Evolutionary conservation across 2,888 invertebrate species (phyloP).

Genomic region (Drosophila villosipedis): DNA sequence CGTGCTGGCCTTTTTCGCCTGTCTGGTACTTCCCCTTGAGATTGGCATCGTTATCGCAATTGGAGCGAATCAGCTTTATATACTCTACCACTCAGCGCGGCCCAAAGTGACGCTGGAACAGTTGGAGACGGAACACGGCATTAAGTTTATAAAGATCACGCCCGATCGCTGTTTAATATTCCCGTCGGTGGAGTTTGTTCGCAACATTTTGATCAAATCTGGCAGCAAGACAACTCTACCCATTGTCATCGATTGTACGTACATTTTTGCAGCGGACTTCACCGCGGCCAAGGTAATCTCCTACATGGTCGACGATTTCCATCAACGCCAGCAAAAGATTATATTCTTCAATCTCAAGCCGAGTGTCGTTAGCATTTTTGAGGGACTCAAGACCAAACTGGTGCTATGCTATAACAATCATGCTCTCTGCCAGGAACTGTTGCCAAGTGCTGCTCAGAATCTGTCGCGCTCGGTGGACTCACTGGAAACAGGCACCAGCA

Average conservation of each 20-base stretch:
- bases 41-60: slow-evolving; percentile 94
- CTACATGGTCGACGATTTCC: slow-evolving; percentile 90
- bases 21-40: slow-evolving; percentile 93
- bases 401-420: slow-evolving; percentile 80
- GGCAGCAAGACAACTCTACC: slow-evolving; percentile 88
- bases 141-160: slow-evolving; percentile 92
- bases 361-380: slow-evolving; percentile 92
- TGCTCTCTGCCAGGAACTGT: slow-evolving; percentile 66
- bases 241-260: slow-evolving; percentile 94
- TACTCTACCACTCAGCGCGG: slow-evolving; percentile 94
- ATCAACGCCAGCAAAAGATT: slow-evolving; percentile 90
- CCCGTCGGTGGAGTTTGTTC: slow-evolving; percentile 95
- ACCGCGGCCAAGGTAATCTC: slow-evolving; percentile 93
- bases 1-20: slow-evolving; percentile 93
- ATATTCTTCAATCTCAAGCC: slow-evolving; percentile 94
- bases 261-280: slow-evolving; percentile 94
- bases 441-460: slow-evolving; percentile 28
- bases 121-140: slow-evolving; percentile 89
- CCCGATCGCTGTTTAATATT: slow-evolving; percentile 95
- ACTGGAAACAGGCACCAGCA: slow-evolving; percentile 35
- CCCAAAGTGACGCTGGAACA: slow-evolving; percentile 94
- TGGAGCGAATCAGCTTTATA: slow-evolving; percentile 92
- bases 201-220: slow-evolving; percentile 92
- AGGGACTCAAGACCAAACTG: slow-evolving; percentile 86
- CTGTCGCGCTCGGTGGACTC: slow-evolving; percentile 62